phyloP scores from a whole-genome alignment of 2,113 vertebrate genomes.

The Alouatta palliata region DNA sequence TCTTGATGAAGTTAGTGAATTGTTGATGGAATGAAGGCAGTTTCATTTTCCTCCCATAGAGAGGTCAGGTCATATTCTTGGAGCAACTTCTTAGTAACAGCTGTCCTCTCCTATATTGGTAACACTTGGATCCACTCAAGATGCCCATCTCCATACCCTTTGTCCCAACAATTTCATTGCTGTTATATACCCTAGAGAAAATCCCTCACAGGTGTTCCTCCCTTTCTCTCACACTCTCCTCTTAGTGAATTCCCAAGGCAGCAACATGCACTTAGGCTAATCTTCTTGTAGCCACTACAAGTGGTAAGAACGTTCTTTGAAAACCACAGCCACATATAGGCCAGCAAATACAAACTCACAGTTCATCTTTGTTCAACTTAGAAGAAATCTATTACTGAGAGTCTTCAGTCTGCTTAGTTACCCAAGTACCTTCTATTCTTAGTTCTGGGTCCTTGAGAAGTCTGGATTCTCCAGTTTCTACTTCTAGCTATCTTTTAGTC shows the following conservation, averaged over 20 bases:
- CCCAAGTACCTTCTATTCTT: neutral
- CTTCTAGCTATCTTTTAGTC: neutral
- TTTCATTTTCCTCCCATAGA: neutral
- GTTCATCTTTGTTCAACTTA: conserved; percentile 5
- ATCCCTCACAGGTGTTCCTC: too few relatives aligned
- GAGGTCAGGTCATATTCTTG: neutral
- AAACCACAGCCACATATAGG: neutral
- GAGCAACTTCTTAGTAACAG: neutral
- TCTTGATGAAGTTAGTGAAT: neutral
- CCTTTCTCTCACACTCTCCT: neutral
- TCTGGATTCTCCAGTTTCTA: neutral
- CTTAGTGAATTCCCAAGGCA: conserved; percentile 13
- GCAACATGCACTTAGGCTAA: neutral
- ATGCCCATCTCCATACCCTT: neutral
- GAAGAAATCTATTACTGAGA: conserved; percentile 7
- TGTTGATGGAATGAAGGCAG: neutral
- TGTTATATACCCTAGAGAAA: neutral
- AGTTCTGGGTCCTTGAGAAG: neutral
- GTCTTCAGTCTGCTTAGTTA: neutral
- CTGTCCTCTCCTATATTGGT: neutral
- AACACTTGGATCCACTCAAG: neutral
- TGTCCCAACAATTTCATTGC: neutral
- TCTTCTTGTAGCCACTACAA: neutral
- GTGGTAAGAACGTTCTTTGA: conserved; percentile 11
- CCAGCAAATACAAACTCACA: neutral